Conservation (phyloP, 2,113 vertebrate species). For the Rhabdomys dilectus region DNA sequence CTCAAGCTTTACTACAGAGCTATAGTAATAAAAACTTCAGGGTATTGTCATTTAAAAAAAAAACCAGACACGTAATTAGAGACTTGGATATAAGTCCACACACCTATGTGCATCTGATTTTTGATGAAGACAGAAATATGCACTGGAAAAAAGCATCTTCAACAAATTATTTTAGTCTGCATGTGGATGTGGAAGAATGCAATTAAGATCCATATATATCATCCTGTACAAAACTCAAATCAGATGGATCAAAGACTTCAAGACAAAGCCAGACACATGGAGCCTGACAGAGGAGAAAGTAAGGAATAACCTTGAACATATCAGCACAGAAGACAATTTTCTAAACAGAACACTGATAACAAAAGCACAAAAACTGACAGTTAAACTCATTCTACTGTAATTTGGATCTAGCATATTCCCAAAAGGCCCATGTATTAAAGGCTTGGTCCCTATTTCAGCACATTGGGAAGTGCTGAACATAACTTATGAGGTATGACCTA, state of each 20-base stretch:
- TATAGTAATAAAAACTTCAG: background rate
- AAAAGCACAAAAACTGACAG: background rate
- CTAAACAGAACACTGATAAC: background rate
- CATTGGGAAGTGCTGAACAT: background rate
- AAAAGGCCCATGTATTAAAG: background rate
- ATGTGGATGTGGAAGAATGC: background rate
- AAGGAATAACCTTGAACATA: background rate
- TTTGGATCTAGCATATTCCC: background rate
- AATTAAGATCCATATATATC: background rate
- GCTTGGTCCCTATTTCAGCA: background rate
- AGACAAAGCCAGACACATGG: background rate
- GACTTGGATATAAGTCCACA: background rate
- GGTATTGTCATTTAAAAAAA: background rate
- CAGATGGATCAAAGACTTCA: background rate
- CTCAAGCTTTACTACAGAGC: background rate
- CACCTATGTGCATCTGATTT: background rate
- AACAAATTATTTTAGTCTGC: background rate
- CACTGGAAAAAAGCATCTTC: background rate
- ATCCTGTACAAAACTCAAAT: background rate
- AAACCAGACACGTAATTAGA: background rate
- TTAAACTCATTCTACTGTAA: background rate
- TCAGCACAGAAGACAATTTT: background rate
- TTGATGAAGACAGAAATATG: background rate
- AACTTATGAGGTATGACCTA: background rate
- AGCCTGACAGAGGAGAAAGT: background rate